Evolutionary conservation across 92 coral and sea anemone genomes (phyloP), one percentile per base, ranked within the genome.

Genomic region (Heliopora coerulea): DNA sequence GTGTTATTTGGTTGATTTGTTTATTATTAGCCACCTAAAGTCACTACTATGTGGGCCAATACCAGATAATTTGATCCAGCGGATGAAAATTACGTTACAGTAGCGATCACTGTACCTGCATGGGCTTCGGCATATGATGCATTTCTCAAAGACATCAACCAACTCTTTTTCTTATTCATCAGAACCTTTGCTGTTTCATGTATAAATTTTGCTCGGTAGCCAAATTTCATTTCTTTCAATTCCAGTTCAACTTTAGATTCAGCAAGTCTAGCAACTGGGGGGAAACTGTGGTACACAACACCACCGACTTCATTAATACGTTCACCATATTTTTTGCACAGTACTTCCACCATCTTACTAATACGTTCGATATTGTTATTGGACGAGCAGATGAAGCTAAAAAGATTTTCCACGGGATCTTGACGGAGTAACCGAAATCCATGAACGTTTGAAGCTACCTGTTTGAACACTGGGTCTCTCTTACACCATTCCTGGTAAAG

Each of bases 151-250:
- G 80, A 78, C 40, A 76, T 75, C 89, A 95, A 61, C 99, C 99
- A 95, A 54, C 59, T 34, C n/a, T 59, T 78, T 15, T 74, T 72
- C 37, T 82, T 73, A 41, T 88, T 85, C 40, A 83, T 82, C 23
- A 95, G 77, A 17, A 62, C 49, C 74, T 85, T 80, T 15, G 99
- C 99, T 41, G 89, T 72, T 68, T 83, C 84, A 65, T 77, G 72
- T 1, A 95, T 86, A 78, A 78, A 95, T 79, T 90, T 90, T 4
- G 99, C 99, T 66, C 99, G 81, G 82, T 95, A 95, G n/a, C 99
- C 99, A 68, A 95, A 95, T n/a, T 96, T 96, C 63, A 85, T 73
- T 3, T 65, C 75, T 26, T 91, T 85, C 34, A 95, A 65, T 37
- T 88, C 79, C 52, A 83, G 81, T 39, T 95, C 99, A 9, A 95